A percentile compares a stretch with the other conserved stretches of the same genome.
Conservation (phyloP, 2,797 vertebrate genomes). For the Neoniphon sammara region DNA sequence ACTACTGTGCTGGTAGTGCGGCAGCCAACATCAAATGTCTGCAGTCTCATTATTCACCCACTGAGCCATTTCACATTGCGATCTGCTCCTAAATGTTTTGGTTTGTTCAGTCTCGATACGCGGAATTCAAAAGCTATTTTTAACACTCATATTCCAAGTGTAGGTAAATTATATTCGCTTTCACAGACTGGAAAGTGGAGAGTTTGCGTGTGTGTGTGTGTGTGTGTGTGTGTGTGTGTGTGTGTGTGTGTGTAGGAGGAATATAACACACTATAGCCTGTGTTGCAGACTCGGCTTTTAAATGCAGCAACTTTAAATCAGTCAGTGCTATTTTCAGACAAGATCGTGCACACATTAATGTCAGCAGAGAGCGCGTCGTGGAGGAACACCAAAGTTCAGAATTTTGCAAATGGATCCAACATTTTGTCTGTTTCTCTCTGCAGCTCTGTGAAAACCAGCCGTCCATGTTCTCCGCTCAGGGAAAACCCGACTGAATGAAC, state of each 20-base stretch:
- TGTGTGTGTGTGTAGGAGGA: neutral
- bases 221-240: neutral
- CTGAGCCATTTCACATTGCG: constrained; percentile 30
- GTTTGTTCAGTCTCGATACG: neutral
- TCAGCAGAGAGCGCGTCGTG: neutral
- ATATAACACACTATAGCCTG: neutral
- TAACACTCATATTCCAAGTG: neutral
- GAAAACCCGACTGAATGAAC: no score
- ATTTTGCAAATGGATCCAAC: neutral
- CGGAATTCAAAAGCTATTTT: neutral
- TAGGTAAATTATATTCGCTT: neutral
- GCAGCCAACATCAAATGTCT: constrained; percentile 56
- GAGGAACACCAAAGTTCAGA: constrained; percentile 3
- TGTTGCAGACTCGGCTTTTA: neutral
- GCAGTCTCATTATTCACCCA: constrained; percentile 69
- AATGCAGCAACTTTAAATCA: constrained; percentile 38
- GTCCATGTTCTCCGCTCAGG: no score
- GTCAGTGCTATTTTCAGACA: neutral
- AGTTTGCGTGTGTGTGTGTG: neutral
- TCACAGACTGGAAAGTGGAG: neutral
- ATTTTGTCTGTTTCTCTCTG: neutral
- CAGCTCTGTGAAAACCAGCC: neutral
- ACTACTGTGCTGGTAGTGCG: constrained; percentile 40
- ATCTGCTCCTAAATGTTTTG: constrained; percentile 3
- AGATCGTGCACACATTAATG: neutral